Evolutionary conservation across 2,797 vertebrate species (phyloP), one percentile per base, ranked within the genome.

Genomic region (Rallus crepitans): DNA sequence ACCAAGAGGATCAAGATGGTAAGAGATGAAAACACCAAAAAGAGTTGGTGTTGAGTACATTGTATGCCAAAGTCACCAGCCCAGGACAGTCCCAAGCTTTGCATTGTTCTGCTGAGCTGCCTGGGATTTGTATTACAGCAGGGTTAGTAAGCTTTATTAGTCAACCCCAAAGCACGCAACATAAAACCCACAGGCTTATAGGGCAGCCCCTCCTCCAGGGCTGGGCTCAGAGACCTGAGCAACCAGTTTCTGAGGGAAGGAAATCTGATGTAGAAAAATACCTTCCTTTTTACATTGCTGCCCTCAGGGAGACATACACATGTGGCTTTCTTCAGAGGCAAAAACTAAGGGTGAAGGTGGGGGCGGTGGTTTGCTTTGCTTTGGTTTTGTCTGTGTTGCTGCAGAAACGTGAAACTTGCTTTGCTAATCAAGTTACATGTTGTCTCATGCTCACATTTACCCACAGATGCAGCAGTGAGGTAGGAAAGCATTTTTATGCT

Each of bases 181-280:
- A 55, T 65, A 84, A 92, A 63, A 9, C 7, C 20, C 15, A 59
- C 48, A 66, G 7, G 3, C 6, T 70, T 39, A 33, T 13, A 55
- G 19, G 8, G 28, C 18, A 65, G 16, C 7, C 5, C 90, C 11
- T 68, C 24, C 56, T 76, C n/a, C 35, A n/a, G 33, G 42, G 19
- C 25, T 57, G 57, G 37, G 50, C 39, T 24, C 45, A 59, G 14
- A 61, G 15, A 69, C 35, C 15, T 64, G n/a, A 56, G 10, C 20
- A 89, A 82, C 11, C 31, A 52, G 1, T 28, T 86, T 86, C 55
- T 63, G 19, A 79, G 20, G 21, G 57, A 27, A 69, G 30, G 16
- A 94, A 92, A 87, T 31, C 14, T 17, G 27, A 69, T 52, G 63
- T 91, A 69, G 91, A 69, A 76, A 75, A 91, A 88, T 75, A 31